A percentile compares a stretch with the other conserved stretches of the same genome.
Conservation (phyloP, 2,113 vertebrate genomes). For the Myrmecobius fasciatus region DNA sequence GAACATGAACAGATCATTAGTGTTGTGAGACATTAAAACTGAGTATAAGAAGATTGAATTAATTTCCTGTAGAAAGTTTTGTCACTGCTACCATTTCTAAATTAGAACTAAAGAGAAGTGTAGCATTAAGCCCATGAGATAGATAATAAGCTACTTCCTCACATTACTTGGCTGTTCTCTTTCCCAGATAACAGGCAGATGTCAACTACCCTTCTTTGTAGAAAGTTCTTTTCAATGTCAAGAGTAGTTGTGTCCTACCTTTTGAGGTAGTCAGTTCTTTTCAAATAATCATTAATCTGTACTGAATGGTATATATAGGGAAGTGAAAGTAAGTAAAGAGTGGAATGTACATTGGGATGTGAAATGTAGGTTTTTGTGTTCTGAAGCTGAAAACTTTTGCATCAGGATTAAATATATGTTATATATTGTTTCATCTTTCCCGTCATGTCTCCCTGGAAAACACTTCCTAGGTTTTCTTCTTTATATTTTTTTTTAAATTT, state of each 20-base stretch:
- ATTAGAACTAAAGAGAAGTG: not conserved
- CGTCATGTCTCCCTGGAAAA: not conserved
- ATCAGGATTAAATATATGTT: not conserved
- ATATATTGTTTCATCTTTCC: not conserved
- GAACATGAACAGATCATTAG: not conserved
- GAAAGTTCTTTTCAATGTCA: not conserved
- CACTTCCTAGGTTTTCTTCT: not conserved
- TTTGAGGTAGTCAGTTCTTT: not conserved
- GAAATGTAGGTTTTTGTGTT: not conserved
- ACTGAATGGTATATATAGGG: not conserved
- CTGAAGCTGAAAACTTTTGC: not conserved
- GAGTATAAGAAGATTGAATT: not conserved
- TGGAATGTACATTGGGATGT: not conserved
- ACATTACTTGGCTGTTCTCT: fast-evolving
- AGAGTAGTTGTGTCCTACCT: not conserved
- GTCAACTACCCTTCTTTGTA: not conserved
- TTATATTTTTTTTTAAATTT: too few relatives aligned
- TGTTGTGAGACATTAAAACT: fast-evolving
- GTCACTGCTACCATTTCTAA: not conserved
- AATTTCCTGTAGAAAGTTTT: too few relatives aligned
- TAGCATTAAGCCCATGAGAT: fast-evolving
- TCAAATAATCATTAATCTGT: fast-evolving
- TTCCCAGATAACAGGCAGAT: not conserved
- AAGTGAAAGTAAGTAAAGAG: not conserved
- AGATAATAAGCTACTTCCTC: fast-evolving